phyloP scores from a whole-genome alignment of 2,888 invertebrate species.

The Tenthredo mesomela region DNA sequence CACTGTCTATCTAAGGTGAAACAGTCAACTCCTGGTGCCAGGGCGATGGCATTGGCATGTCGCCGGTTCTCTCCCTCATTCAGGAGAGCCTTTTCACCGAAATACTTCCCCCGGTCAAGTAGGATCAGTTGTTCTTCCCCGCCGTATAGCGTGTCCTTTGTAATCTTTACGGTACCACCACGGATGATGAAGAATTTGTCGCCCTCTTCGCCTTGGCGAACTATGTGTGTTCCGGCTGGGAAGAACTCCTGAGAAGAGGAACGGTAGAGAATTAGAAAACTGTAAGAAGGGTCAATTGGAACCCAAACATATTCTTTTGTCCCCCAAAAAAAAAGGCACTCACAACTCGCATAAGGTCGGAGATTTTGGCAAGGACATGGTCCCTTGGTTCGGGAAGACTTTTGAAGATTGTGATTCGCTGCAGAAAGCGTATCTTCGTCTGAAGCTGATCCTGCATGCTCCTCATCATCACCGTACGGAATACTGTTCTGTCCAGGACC shows the following conservation, averaged over 20 bases:
- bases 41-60: conserved; percentile 94
- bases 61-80: conserved; percentile 83
- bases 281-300: not conserved
- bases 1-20: conserved; percentile 92
- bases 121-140: conserved; percentile 85
- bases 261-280: not conserved
- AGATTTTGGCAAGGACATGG: conserved; percentile 87
- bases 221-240: conserved; percentile 87
- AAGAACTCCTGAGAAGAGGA: conserved; percentile 85
- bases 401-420: conserved; percentile 89
- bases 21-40: conserved; percentile 91
- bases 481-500: conserved; percentile 92
- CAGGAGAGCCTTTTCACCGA: conserved; percentile 93
- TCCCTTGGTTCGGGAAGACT: conserved; percentile 78
- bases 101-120: conserved; percentile 89
- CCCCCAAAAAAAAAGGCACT: conserved; percentile 62
- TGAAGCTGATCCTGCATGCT: conserved; percentile 91
- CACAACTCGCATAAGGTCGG: conserved; percentile 93
- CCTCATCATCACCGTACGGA: conserved; percentile 93
- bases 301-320: not conserved
- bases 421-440: conserved; percentile 91
- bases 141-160: conserved; percentile 82
- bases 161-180: conserved; percentile 89
- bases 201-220: conserved; percentile 91
- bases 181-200: conserved; percentile 96